Conservation (phyloP, 2,113 vertebrate genomes). For the Scomber scombrus region DNA sequence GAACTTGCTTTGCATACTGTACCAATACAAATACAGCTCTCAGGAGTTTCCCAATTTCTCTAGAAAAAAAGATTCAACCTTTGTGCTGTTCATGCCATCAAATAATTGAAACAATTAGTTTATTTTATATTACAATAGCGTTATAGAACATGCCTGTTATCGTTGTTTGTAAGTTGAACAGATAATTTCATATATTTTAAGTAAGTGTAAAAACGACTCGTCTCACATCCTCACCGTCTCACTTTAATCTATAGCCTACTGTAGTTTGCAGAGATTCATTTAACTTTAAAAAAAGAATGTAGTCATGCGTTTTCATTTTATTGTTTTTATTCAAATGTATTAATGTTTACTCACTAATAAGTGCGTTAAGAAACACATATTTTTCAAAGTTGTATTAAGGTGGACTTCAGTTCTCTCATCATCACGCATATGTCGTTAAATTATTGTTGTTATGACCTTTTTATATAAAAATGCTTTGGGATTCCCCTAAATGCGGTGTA, state of each 20-base stretch:
- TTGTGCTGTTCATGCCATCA: not conserved
- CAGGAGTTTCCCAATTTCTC: constrained; percentile 40
- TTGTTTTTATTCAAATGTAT: constrained; percentile 13
- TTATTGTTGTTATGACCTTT: not conserved
- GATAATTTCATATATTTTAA: constrained; percentile 11
- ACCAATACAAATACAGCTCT: constrained; percentile 16
- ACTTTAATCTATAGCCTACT: not conserved
- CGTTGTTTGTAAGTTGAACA: not conserved
- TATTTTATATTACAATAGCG: constrained; percentile 19
- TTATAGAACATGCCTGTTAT: not conserved
- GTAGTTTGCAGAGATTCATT: constrained; percentile 44
- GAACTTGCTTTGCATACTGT: constrained; percentile 30
- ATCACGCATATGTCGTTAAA: not conserved
- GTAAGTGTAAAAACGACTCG: constrained; percentile 21
- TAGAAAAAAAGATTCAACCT: not conserved
- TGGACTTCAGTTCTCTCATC: not conserved
- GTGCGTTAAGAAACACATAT: not conserved
- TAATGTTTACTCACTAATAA: not conserved
- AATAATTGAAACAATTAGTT: not conserved
- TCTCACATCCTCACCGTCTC: constrained; percentile 8
- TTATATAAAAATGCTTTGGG: not conserved
- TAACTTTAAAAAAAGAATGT: not conserved
- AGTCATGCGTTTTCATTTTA: not conserved
- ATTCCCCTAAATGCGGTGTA: not conserved
- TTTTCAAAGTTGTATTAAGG: constrained; percentile 1